A percentile compares a stretch with the other conserved stretches of the same genome.
Evolutionary conservation across 92 coral and sea anemone genomes (phyloP).

Genomic region (Porites rus): DNA sequence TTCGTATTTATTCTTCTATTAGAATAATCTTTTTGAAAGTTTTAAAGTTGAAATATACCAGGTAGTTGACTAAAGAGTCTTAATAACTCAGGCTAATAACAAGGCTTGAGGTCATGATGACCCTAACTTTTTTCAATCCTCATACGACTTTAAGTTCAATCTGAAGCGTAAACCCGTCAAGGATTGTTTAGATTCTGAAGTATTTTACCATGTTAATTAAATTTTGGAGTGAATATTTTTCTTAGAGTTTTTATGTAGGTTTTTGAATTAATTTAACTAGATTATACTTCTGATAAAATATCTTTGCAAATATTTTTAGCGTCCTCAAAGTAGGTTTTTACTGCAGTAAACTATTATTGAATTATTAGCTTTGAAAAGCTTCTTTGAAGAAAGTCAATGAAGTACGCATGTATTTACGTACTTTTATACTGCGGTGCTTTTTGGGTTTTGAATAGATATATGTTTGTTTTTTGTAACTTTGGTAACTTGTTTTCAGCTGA

Average conservation of each 20-base stretch:
- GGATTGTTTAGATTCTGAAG: too few species aligned
- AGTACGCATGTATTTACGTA: too few species aligned
- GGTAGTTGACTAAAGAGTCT: not conserved
- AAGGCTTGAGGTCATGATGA: not conserved
- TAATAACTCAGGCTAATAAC: not conserved
- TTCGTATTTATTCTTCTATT: not conserved
- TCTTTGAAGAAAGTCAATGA: too few species aligned
- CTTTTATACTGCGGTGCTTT: not conserved
- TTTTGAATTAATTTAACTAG: not conserved
- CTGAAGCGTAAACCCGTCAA: too few species aligned
- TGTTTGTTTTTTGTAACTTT: not conserved
- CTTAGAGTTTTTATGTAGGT: not conserved
- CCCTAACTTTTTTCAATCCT: not conserved
- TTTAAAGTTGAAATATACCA: not conserved
- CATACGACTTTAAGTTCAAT: not conserved
- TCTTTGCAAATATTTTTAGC: not conserved
- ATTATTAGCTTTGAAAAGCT: too few species aligned
- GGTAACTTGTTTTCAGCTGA: slow-evolving; percentile 10
- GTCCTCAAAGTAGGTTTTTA: not conserved
- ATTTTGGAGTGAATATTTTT: not conserved
- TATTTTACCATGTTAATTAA: not conserved
- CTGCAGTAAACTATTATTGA: too few species aligned
- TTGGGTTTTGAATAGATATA: too few species aligned
- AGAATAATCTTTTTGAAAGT: not conserved
- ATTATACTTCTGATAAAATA: not conserved